Conservation (phyloP, 1,140 invertebrate genomes). For the Pseudomyrmex sp. region DNA sequence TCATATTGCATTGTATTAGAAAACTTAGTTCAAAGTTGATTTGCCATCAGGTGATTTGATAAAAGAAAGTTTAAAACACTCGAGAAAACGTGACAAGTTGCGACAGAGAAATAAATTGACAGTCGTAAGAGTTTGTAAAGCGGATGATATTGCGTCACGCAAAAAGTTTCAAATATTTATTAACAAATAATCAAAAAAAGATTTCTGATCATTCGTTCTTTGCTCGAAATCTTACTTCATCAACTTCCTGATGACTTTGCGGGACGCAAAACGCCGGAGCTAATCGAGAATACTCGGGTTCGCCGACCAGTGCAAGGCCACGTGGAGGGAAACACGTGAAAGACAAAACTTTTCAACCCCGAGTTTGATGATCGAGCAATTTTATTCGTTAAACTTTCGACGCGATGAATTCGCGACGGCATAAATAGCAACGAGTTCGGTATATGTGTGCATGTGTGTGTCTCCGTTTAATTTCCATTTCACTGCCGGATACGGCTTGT, state of each 20-base stretch:
- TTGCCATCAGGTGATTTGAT: too few relatives aligned
- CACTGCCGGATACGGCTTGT: slow-evolving; percentile 12
- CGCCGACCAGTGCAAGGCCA: slow-evolving; percentile 39
- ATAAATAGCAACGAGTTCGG: slow-evolving; percentile 11
- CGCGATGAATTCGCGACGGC: background rate
- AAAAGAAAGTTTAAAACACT: too few relatives aligned
- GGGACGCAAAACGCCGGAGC: slow-evolving; percentile 5
- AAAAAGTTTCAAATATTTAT: background rate
- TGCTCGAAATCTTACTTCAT: background rate
- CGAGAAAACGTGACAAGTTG: too few relatives aligned
- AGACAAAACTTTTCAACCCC: slow-evolving; percentile 14
- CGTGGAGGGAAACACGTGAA: background rate
- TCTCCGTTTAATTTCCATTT: slow-evolving; percentile 20
- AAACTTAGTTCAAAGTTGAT: too few relatives aligned
- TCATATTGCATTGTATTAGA: too few relatives aligned
- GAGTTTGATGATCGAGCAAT: background rate
- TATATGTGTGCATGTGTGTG: too few relatives aligned
- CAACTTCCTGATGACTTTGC: slow-evolving; percentile 25
- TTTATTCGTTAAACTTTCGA: slow-evolving; percentile 5
- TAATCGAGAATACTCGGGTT: slow-evolving; percentile 38
- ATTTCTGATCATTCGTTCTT: background rate
- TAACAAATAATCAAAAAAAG: background rate
- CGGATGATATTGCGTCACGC: background rate
- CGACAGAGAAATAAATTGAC: background rate
- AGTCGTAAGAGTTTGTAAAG: background rate